phyloP scores from a whole-genome alignment of 2,797 vertebrate genomes.

The Bucorvus abyssinicus region DNA sequence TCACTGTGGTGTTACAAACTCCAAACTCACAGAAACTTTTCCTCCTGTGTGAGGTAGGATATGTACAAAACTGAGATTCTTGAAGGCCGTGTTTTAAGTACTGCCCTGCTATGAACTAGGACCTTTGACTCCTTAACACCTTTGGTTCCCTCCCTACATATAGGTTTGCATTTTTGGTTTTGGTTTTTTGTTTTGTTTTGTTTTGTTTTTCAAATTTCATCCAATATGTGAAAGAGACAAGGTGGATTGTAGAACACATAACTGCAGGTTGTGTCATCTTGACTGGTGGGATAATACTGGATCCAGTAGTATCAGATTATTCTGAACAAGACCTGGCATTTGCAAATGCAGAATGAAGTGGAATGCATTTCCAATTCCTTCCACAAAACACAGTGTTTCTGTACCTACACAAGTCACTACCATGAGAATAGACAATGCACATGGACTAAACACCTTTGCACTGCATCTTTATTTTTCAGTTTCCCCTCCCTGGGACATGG shows the following conservation, averaged over 20 bases:
- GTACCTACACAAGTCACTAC: not conserved
- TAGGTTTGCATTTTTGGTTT: not conserved
- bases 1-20: not conserved
- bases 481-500: not conserved
- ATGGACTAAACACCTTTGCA: not conserved
- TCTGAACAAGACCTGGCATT: not conserved
- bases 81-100: not conserved
- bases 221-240: not conserved
- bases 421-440: not conserved
- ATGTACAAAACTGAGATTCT: not conserved
- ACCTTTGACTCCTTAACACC: not conserved
- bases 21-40: not conserved
- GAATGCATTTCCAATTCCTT: not conserved
- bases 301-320: not conserved
- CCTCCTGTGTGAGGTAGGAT: not conserved
- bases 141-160: not conserved
- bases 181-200: too few species aligned
- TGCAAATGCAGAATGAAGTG: not conserved
- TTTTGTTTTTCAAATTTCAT: not conserved
- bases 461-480: not conserved
- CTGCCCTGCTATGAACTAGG: not conserved
- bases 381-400: not conserved
- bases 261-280: not conserved
- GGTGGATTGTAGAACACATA: not conserved
- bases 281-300: not conserved